Evolutionary conservation across 2,888 invertebrate genomes (phyloP), one percentile per base, ranked within the genome.

Genomic region (Campopleginae sp.): DNA sequence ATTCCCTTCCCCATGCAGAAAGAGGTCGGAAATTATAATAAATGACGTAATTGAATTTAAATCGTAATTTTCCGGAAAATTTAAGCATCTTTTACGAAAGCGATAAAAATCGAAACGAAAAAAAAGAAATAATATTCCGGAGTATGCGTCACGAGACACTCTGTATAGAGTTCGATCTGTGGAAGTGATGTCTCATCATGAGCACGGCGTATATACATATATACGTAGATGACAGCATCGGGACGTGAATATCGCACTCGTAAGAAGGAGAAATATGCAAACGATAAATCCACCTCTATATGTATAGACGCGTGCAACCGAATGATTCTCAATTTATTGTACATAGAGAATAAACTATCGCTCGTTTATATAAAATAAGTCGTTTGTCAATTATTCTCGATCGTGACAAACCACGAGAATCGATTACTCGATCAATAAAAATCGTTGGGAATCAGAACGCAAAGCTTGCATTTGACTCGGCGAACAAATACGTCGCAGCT

Each of bases 341-440:
- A 61, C n/a, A 46, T 46, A 61, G 58, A 38, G n/a, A 12, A 23
- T 23, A 31, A n/a, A 8, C 33, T 19, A 19, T 38, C 17, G 58
- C 27, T 74, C 14, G n/a, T 58, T 74, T 44, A 44, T 58, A 58
- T 8, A 7, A 1, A 58, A 17, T 27, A 58, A 58, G 72, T 74
- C 58, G 58, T 44, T 33, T 42, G 63, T 42, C 44, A 33, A 70
- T 31, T 48, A 19, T 23, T 14, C 46, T 14, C 17, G 51, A 31
- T 33, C 48, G n/a, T 70, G 70, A 70, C 33, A 51, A 17, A 2
- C 46, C 46, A 12, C 31, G 58, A 74, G 58, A 31, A 42, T 61
- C 75, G 63, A 75, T 75, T 12, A 63, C n/a, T 61, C 23, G 75
- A 63, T 63, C 27, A 61, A 75, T 75, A 63, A 46, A 75, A 46